Evolutionary conservation across 2,113 vertebrate genomes (phyloP).

Genomic region (Megalops atlanticus): DNA sequence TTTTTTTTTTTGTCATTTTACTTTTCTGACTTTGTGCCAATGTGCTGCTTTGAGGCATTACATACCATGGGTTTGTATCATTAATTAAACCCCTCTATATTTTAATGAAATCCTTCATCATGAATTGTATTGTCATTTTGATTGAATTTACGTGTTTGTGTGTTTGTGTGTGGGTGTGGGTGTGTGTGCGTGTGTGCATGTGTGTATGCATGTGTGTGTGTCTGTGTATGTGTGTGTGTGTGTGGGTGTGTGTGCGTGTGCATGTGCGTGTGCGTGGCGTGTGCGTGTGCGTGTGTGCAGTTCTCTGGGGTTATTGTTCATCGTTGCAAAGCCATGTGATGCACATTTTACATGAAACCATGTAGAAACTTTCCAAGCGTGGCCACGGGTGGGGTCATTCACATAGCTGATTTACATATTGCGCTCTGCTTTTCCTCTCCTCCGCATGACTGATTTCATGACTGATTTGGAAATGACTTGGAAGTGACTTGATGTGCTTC

Average conservation of each 20-base stretch:
- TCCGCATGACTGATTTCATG: too few relatives aligned
- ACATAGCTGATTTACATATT: too few relatives aligned
- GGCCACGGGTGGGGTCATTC: background rate
- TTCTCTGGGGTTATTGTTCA: too few relatives aligned
- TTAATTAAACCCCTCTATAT: conserved; percentile 82
- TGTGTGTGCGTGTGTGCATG: too few relatives aligned
- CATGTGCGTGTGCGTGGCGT: background rate
- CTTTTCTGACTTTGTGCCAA: conserved; percentile 78
- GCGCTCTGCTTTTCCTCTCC: too few relatives aligned
- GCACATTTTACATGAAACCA: background rate
- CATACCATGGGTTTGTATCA: conserved; percentile 79
- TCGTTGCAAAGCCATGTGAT: too few relatives aligned
- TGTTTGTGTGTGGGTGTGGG: background rate
- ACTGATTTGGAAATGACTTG: too few relatives aligned
- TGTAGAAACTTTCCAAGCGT: background rate
- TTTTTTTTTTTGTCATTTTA: conserved; percentile 77
- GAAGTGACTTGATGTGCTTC: too few relatives aligned
- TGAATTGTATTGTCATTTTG: background rate
- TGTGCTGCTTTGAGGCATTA: conserved; percentile 80
- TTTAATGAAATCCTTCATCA: conserved; percentile 56
- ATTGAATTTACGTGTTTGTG: background rate
- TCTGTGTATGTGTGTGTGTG: background rate
- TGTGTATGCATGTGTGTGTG: background rate
- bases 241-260: background rate
- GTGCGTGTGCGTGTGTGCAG: too few relatives aligned